Evolutionary conservation across 1,140 invertebrate species (phyloP).

Genomic region (Drosophila orena): DNA sequence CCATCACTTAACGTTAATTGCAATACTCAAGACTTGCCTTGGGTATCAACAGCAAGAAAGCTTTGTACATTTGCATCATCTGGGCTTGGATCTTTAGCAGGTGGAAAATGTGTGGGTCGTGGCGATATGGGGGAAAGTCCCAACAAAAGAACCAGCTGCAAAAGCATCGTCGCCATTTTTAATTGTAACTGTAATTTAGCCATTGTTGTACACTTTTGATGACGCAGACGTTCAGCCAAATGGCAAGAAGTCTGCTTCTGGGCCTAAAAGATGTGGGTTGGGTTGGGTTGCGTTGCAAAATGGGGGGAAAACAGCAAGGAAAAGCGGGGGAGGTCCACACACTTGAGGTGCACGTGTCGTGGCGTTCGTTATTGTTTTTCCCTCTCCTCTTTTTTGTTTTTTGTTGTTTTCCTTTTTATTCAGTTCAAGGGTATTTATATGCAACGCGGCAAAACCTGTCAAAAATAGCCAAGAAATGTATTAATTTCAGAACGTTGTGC

Average conservation of each 20-base stretch:
- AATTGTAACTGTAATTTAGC: conserved; percentile 84
- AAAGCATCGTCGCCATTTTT: conserved; percentile 74
- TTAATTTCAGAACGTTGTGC: conserved; percentile 1
- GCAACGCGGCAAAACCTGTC: neutral
- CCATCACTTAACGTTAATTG: conserved; percentile 68
- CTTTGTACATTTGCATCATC: conserved; percentile 40
- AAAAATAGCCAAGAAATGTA: conserved; percentile 10
- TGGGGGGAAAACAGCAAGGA: neutral
- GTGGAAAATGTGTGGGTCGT: neutral
- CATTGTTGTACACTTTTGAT: conserved; percentile 79
- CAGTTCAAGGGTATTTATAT: conserved; percentile 34
- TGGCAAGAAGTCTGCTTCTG: conserved; percentile 36
- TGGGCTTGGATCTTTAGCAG: conserved; percentile 1
- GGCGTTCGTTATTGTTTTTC: conserved; percentile 38
- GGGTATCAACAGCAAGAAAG: conserved; percentile 19
- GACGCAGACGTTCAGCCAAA: conserved; percentile 58
- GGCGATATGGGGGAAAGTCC: neutral
- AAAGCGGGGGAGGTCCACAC: neutral
- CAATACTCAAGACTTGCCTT: conserved; percentile 50
- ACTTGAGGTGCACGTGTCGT: conserved; percentile 57
- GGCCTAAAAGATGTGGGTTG: conserved; percentile 15
- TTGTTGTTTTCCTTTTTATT: conserved; percentile 5
- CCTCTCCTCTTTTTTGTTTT: neutral
- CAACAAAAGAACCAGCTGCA: conserved; percentile 56
- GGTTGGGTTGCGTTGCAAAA: neutral